A percentile compares a stretch with the other conserved stretches of the same genome.
phyloP scores from a whole-genome alignment of 2,888 invertebrate genomes.

The Psylliodes chrysocephalus region DNA sequence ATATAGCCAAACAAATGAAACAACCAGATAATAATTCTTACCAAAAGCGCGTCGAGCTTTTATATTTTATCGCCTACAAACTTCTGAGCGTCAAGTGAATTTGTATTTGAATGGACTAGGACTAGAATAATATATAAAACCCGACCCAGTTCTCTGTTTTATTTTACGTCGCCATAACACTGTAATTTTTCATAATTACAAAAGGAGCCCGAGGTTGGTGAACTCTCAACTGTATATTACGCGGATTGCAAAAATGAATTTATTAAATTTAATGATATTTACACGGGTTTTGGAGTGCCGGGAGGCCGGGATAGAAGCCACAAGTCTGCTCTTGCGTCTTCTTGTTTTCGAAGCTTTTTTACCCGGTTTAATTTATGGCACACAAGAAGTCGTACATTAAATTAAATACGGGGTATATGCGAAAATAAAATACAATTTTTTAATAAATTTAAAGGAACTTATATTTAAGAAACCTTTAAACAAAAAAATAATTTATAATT shows the following conservation, averaged over 20 bases:
- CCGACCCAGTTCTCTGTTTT: constrained; percentile 24
- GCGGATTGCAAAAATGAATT: not conserved
- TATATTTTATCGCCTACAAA: constrained; percentile 33
- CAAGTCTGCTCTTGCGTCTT: not conserved
- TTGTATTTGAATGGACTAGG: constrained; percentile 30
- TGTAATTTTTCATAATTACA: constrained; percentile 30
- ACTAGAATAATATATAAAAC: constrained; percentile 33
- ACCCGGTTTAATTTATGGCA: too few species aligned
- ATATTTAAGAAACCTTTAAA: too few species aligned
- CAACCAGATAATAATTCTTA: constrained; percentile 26
- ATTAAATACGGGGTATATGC: too few species aligned
- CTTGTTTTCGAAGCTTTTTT: too few species aligned
- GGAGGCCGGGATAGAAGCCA: not conserved
- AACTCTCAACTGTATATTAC: not conserved
- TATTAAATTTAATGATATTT: constrained; percentile 4
- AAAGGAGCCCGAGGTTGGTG: constrained; percentile 6
- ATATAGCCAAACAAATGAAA: constrained; percentile 16
- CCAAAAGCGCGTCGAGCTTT: constrained; percentile 16
- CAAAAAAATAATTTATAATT: too few species aligned
- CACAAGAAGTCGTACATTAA: too few species aligned
- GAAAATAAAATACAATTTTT: too few species aligned
- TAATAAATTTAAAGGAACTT: too few species aligned
- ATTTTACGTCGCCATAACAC: constrained; percentile 10
- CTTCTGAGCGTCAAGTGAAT: constrained; percentile 34
- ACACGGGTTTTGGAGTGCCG: not conserved